Base-by-base conservation (phyloP, 1,140 invertebrate species). In the Teleogryllus occipitalis region DNA sequence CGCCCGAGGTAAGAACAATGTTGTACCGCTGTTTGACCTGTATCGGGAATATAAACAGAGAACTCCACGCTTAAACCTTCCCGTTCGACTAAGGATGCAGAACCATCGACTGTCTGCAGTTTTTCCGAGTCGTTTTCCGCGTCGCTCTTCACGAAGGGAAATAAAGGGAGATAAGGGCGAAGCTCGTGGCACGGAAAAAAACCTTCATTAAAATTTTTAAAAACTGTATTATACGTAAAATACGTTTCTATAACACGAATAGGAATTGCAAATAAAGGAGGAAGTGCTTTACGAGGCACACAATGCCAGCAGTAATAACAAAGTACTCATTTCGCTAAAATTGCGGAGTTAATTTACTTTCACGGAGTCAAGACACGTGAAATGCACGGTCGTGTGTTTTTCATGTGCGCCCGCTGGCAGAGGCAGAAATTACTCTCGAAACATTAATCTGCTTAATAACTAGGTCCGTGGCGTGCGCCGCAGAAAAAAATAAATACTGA, bases 1-100 rank as follows among this genome's bases (percentile, higher is more conserved):
- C 54, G 54, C 54, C 54, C 54, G 54, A 65, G 54, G 54, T 65
- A 65, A 65, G 54, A 65, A 65, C 54, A 65, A 65, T 65, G 54
- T 65, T 65, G 54, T 65, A 65, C 54, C 18, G 54, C 10, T 65
- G 54, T 65, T 65, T 65, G 54, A 18, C 54, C 54, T 65, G 54
- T 65, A 65, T 65, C 54, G 54, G 54, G 54, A 65, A 65, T 65
- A 65, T 65, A 65, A 65, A 65, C 54, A 65, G 54, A 65, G 18
- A 65, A 65, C 54, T 65, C 10, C 18, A 65, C 54, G 54, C 7
- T 65, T 14, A 39, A 39, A 39, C 27, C 27, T 39, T 39, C 27
- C 27, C 27, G 27, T 39, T 39, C 27, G 27, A 39, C 27, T 39
- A 39, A 39, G 27, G 27, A 39, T 1, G 27, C 27, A 39, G 27